These are phyloP conservation scores for Heteromormyrus szaboi DNA, from an alignment of 2,797 vertebrate genomes.

Conservation along the genomic window DNA sequence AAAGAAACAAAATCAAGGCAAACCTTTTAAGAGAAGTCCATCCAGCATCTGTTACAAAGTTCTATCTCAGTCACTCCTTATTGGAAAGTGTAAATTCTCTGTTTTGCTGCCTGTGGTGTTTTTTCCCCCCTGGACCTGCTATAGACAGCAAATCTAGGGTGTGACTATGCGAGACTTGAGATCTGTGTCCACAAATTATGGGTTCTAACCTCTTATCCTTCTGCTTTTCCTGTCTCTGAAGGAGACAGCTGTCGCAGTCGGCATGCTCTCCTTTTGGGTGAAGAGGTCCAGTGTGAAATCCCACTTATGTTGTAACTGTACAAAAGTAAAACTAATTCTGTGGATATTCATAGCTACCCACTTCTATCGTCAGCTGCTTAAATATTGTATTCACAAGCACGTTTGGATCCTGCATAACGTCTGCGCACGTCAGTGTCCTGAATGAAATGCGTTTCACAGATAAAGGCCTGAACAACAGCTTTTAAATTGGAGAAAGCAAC, in stretches of 20 bases:
- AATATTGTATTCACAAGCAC: not conserved
- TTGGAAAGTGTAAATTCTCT: not conserved
- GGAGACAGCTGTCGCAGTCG: not conserved
- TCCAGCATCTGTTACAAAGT: not conserved
- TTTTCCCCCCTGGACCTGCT: not conserved
- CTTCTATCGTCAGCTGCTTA: not conserved
- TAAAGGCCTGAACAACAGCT: not conserved
- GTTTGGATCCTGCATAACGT: not conserved
- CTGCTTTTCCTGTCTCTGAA: not conserved
- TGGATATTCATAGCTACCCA: not conserved
- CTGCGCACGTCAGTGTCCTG: not conserved
- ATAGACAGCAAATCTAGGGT: conserved; percentile 14
- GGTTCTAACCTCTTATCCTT: not conserved
- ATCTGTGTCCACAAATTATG: conserved; percentile 25
- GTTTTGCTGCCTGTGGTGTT: not conserved
- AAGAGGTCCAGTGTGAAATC: not conserved
- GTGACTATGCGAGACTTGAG: conserved; percentile 20
- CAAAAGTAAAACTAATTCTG: not conserved
- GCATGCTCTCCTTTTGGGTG: not conserved
- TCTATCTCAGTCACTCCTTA: not conserved
- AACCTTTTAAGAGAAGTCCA: not conserved
- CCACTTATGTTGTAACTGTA: not conserved
- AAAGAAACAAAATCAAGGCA: not conserved
- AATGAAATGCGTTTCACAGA: not conserved
- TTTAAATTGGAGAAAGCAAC: not conserved